Base-by-base conservation (phyloP, 2,888 invertebrate species). In the Megalurothrips usitatus region DNA sequence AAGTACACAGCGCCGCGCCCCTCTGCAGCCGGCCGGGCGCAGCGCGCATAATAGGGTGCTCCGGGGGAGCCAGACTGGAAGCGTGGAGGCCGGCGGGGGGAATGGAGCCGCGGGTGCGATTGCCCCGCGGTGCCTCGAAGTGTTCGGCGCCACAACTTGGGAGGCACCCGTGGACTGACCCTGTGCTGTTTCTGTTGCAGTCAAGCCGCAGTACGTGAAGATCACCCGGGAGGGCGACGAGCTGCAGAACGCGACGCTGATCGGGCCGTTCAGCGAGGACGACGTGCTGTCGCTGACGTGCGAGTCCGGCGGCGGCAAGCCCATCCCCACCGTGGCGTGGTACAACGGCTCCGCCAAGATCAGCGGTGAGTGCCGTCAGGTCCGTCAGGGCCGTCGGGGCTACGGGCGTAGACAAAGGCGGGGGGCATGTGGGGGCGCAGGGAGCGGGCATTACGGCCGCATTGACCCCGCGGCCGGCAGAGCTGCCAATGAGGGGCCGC, bases 241-340 rank as follows among this genome's bases (percentile, higher is more conserved):
- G 81, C 87, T 94, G 81, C 88, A 88, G 75, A 93, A 94, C 84
- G 91, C 91, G 0, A 89, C 91, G 3, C 87, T 89, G 75, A 89
- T 94, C 80, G 94, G 94, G 0, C 93, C 94, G 0, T 89, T 93
- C 84, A 90, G 91, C 84, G 94, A 95, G 87, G 91, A 92, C 78
- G 90, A 91, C 19, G 89, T 90, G 84, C 89, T 94, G 83, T 91
- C 91, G 84, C 87, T 95, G 82, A 90, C 90, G 83, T 95, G 95
- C 85, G 90, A 92, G 82, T 94, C 95, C 80, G 90, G 90, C 78
- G 93, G 93, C 80, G 96, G 96, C 79, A 94, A 95, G 84, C 97
- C 97, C 0, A 92, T 94, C 83, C 96, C 97, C 1, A 91, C 90
- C 84, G 92, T 97, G 82, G 91, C 91, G 83, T 97, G 96, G 96